Base-by-base conservation (phyloP, 1,140 invertebrate genomes). In the Danaus melanippus region DNA sequence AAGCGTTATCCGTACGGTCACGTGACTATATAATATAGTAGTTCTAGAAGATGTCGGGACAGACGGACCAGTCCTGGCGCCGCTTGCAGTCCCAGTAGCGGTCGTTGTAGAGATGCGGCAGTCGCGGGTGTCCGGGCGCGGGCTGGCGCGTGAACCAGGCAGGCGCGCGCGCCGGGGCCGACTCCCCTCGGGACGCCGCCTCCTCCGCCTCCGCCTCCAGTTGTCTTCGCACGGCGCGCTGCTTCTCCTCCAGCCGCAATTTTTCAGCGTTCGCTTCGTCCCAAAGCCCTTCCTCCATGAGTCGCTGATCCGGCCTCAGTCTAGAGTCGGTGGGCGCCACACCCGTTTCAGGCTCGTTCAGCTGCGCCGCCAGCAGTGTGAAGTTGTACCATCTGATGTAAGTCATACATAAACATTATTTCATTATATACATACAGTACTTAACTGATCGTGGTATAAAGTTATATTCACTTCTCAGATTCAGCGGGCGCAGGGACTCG, bases 271-370 rank as follows among this genome's bases (percentile, higher is more conserved):
- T 99, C 39, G 98, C 98, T 68, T 97, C 96, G 69, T 99, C 97
- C 97, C 98, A 99, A 11, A 89, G 74, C 8, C 96, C 97, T 55
- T 97, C 91, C 86, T 99, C 98, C 98, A 99, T 99, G 45, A 98
- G 90, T 46, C 97, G 91, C 87, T 99, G 97, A 91, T 99, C 98
- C 45, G 98, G 97, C 58, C 98, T 90, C 12, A 90, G 83, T n/a
- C 98, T 91, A 11, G 94, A 94, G 89, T 99, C 98, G 0, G 98
- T 99, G 10, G 98, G 97, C 32, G 97, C 97, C 21, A 99, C 92
- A 42, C 92, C 93, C 6, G 94, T 92, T 88, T 99, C 98, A 9
- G 90, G 89, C 86, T 99, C 98, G 84, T 99, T 99, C 48, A 99
- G 87, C 88, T 99, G 96, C 77, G 96, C 94, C 11, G 98, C 97